Evolutionary conservation across 1,140 invertebrate genomes (phyloP), one percentile per base, ranked within the genome.

Genomic region (Oedothorax gibbosus): DNA sequence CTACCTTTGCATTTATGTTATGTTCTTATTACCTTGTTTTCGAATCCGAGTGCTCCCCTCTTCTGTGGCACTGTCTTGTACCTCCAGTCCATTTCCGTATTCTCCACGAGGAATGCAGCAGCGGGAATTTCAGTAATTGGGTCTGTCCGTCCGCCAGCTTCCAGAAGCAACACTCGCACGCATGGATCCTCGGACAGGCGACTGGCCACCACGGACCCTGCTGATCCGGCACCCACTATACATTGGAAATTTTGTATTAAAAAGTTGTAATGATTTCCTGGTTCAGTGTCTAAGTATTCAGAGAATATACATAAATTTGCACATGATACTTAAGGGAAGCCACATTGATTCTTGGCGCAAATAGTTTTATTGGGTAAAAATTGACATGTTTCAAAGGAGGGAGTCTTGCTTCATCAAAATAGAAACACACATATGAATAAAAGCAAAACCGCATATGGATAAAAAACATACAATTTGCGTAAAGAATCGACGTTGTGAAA

Each of bases 111-210:
- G 14, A 75, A 81, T 12, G 96, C 96, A 86, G 97, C 92, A 0
- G 96, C 90, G 1, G 96, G 96, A 0, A 97, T 95, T 87, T 96
- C 95, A 0, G 95, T 95, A 86, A 97, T 94, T 88, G 96, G 95
- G 0, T 95, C 96, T 90, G 98, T 96, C 90, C 96, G 94, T 5
- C 88, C 86, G 53, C 94, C 94, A 71, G 94, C 94, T 90, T 95
- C 94, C 86, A 95, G 89, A 11, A 95, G 88, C 66, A 95, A 88
- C 69, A 95, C 92, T 64, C 90, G 90, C 18, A 91, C 90, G 64
- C 92, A 90, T 21, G 90, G 91, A 88, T 93, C 90, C 87, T 92
- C 91, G 12, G 92, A 90, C 84, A 96, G 88, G 88, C 92, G 90
- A 75, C 92, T 89, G 21, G 93, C 93, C 62, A 95, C 89, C 10